These are phyloP conservation scores for Heliconius ethilla DNA, from an alignment of 2,888 invertebrate species.

Conservation along the genomic window DNA sequence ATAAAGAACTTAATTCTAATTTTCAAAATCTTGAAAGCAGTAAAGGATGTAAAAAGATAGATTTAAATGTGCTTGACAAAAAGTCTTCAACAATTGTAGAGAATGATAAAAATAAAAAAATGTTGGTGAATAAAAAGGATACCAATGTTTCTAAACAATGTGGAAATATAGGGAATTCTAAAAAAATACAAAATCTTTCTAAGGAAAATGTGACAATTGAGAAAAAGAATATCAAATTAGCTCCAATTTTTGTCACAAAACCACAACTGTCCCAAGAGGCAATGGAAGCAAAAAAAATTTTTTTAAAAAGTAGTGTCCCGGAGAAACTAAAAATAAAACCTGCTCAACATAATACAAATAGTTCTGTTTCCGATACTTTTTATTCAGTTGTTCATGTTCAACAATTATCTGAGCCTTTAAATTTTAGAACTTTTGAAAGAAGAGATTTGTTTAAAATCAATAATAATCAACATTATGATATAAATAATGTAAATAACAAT, in stretches of 20 bases:
- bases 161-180: background rate
- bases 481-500: slow-evolving; percentile 34
- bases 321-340: slow-evolving; percentile 82
- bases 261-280: slow-evolving; percentile 81
- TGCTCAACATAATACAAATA: slow-evolving; percentile 72
- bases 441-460: slow-evolving; percentile 30
- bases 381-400: slow-evolving; percentile 85
- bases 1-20: slow-evolving; percentile 35
- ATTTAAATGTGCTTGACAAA: background rate
- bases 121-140: background rate
- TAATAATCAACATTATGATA: slow-evolving; percentile 20
- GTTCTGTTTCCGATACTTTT: slow-evolving; percentile 76
- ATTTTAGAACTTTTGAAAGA: slow-evolving; percentile 19
- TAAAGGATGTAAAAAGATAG: slow-evolving; percentile 11
- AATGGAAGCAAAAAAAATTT: slow-evolving; percentile 85
- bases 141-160: slow-evolving; percentile 12
- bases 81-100: background rate
- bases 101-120: slow-evolving; percentile 18
- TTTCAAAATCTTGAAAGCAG: slow-evolving; percentile 17
- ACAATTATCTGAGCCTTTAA: slow-evolving; percentile 62
- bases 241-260: slow-evolving; percentile 87
- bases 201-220: slow-evolving; percentile 30
- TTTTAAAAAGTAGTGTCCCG: slow-evolving; percentile 87
- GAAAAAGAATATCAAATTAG: slow-evolving; percentile 76
- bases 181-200: slow-evolving; percentile 11